Evolutionary conservation across 2,113 vertebrate species (phyloP).

Genomic region (Urocolius indicus): DNA sequence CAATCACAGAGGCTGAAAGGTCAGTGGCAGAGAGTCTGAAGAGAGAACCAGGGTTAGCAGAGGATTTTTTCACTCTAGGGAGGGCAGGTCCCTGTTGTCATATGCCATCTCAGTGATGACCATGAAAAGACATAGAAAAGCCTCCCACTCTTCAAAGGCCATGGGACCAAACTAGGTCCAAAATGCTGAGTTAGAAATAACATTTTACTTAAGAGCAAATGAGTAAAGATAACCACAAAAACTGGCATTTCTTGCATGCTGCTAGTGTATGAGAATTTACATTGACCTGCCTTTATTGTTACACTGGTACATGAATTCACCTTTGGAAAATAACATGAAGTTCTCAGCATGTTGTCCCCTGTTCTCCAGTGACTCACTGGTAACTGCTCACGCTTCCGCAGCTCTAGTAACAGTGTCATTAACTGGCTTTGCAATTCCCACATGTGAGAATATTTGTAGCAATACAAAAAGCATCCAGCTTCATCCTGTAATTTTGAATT

Average conservation of each 20-base stretch:
- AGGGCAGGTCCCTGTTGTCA: not conserved
- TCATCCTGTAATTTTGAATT: not conserved
- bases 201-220: not conserved
- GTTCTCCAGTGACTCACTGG: not conserved
- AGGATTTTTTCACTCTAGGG: not conserved
- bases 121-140: not conserved
- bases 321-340: not conserved
- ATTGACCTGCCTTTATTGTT: not conserved
- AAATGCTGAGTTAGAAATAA: not conserved
- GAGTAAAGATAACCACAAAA: not conserved
- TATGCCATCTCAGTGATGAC: fast-evolving
- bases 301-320: not conserved
- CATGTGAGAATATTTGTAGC: not conserved
- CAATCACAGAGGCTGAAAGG: fast-evolving
- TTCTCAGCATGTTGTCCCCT: not conserved
- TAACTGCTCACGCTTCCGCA: not conserved
- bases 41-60: not conserved
- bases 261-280: not conserved
- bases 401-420: not conserved
- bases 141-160: fast-evolving
- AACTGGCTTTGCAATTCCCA: slow-evolving; percentile 18
- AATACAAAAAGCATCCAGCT: not conserved
- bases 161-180: not conserved
- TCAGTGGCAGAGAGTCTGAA: not conserved
- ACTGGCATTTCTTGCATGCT: not conserved